phyloP scores from a whole-genome alignment of 2,113 vertebrate species.

The Solea senegalensis region DNA sequence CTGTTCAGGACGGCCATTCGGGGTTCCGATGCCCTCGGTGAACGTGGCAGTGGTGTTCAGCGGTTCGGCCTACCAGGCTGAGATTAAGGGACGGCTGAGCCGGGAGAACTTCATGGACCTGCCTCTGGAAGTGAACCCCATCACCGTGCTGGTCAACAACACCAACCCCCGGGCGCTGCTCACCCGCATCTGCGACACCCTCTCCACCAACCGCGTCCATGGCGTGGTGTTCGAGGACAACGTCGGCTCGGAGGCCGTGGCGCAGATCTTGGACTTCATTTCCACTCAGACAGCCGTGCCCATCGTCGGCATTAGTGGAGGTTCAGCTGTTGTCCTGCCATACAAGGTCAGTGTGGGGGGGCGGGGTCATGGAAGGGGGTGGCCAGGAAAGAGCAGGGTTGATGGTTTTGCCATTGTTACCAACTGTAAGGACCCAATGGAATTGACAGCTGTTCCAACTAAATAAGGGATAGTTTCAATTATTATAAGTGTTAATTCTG shows the following conservation, averaged over 20 bases:
- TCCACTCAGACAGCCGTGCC: constrained; percentile 93
- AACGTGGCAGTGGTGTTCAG: constrained; percentile 91
- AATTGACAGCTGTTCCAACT: no score
- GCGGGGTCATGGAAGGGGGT: no score
- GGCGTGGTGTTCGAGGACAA: constrained; percentile 97
- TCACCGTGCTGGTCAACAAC: constrained; percentile 92
- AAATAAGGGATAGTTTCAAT: no score
- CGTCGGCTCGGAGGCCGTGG: constrained; percentile 92
- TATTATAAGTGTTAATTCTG: no score
- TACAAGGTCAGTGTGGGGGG: constrained; percentile 87
- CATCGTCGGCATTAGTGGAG: constrained; percentile 95
- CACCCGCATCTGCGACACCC: constrained; percentile 90
- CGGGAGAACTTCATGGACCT: constrained; percentile 94
- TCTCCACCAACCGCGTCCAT: constrained; percentile 89
- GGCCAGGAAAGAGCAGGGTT: neutral
- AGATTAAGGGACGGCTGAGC: constrained; percentile 88
- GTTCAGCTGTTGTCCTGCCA: constrained; percentile 92
- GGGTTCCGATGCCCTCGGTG: constrained; percentile 73
- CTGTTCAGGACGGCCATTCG: constrained; percentile 75
- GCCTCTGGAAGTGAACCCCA: constrained; percentile 93
- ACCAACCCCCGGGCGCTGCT: constrained; percentile 95
- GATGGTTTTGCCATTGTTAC: neutral
- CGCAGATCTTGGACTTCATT: constrained; percentile 97
- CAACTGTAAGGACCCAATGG: no score
- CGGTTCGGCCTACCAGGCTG: constrained; percentile 85